Percentiles rank a stretch among this genome's conserved stretches.
Evolutionary conservation across 2,888 invertebrate species (phyloP).

Genomic region (Colostygia pectinataria): DNA sequence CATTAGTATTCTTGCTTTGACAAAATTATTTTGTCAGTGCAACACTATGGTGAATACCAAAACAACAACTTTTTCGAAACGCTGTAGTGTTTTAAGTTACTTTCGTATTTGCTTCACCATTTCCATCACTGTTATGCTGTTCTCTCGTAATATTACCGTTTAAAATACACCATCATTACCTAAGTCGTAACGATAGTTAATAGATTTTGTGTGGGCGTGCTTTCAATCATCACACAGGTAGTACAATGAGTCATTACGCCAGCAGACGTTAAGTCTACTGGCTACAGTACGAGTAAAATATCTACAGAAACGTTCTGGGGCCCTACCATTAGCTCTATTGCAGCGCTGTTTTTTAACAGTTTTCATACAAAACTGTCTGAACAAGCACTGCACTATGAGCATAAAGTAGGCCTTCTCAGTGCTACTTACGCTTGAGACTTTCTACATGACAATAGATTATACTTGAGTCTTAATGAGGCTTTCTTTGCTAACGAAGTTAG

Average conservation of each 20-base stretch:
- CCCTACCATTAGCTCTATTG: too few relatives aligned
- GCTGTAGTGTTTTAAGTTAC: too few relatives aligned
- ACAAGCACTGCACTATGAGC: too few relatives aligned
- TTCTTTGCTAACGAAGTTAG: slow-evolving; percentile 12
- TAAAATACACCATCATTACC: slow-evolving; percentile 39
- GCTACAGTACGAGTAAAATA: slow-evolving; percentile 19
- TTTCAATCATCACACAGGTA: slow-evolving; percentile 54
- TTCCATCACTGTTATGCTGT: neutral
- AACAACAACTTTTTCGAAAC: too few relatives aligned
- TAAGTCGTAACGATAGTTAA: slow-evolving; percentile 44
- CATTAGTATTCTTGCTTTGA: slow-evolving; percentile 67
- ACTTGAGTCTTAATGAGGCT: slow-evolving; percentile 25
- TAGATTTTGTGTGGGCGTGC: slow-evolving; percentile 59
- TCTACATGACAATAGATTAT: slow-evolving; percentile 29
- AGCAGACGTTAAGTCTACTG: slow-evolving; percentile 43
- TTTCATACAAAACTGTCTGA: too few relatives aligned
- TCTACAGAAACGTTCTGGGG: slow-evolving; percentile 43
- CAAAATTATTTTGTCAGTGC: slow-evolving; percentile 61
- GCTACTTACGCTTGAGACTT: slow-evolving; percentile 53
- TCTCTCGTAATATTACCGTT: slow-evolving; percentile 5
- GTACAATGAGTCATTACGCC: slow-evolving; percentile 63
- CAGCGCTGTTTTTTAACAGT: too few relatives aligned
- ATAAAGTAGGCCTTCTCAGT: too few relatives aligned
- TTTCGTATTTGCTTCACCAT: neutral
- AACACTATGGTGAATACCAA: too few relatives aligned